Evolutionary conservation across 2,797 vertebrate species (phyloP), one percentile per base, ranked within the genome.

Genomic region (Oreochromis mossambicus): DNA sequence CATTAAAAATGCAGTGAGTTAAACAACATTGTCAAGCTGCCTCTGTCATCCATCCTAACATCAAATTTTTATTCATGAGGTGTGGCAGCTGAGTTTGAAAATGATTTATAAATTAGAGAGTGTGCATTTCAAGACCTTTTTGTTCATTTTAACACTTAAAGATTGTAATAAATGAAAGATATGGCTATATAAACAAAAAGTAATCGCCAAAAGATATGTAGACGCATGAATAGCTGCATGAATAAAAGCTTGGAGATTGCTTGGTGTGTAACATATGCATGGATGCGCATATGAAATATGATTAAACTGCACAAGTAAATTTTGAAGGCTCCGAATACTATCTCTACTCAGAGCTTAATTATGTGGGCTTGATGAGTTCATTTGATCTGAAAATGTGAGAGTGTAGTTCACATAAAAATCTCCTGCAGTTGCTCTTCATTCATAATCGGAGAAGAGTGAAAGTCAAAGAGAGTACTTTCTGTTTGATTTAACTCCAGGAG

Each of bases 1-100:
- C 73, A 84, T 91, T 79, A 87, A 91, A 89, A 86, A 91, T 91
- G 85, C 77, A 86, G 61, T 2, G 11, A 83, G 86, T 84, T 84
- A 84, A 84, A 77, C 63, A 84, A 77, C 63, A 68, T 24, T 43
- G 36, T 24, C 36, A 91, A 86, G 87, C 36, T 15, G 63, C 38
- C 34, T 12, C 34, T 38, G 61, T 14, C 61, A 66, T 63, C 34
- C 15, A 36, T 61, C 17, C 32, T 61, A 34, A 58, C 13, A 32
- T 66, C 12, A 68, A 12, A 41, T 68, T 8, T 41, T 68, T 68
- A 68, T 68, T 68, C 63, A 68, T 68, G 12, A 38, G 4, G 34
- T 41, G 21, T 68, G 63, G 12, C 36, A 68, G 63, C 36, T 68
- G 34, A 68, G 63, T 24, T 68, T 68, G 63, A 41, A 41, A 41